These are phyloP conservation scores for Chloroceryle aenea DNA, from an alignment of 2,113 vertebrate genomes.

Conservation along the genomic window DNA sequence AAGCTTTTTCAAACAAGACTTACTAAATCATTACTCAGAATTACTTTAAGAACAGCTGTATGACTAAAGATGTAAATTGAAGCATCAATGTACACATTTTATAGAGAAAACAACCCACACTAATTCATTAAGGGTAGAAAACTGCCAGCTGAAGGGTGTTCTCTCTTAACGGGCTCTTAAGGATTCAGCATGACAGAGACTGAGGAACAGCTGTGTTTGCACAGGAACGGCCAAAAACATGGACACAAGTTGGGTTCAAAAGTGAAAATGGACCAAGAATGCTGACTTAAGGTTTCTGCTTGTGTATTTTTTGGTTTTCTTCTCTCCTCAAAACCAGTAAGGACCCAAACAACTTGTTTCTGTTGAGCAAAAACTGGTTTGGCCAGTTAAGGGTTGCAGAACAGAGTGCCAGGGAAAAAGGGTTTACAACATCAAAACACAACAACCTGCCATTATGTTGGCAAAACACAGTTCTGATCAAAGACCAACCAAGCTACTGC, in stretches of 20 bases:
- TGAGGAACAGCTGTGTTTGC: neutral
- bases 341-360: neutral
- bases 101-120: neutral
- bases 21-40: neutral
- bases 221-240: neutral
- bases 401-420: neutral
- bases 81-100: neutral
- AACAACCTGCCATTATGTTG: neutral
- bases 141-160: neutral
- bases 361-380: conserved; percentile 13
- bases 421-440: neutral
- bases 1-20: neutral
- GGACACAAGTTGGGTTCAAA: neutral
- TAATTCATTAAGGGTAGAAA: neutral
- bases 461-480: neutral
- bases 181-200: neutral
- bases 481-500: neutral
- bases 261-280: neutral
- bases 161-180: neutral
- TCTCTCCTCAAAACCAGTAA: neutral
- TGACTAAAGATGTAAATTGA: neutral
- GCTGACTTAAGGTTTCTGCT: neutral
- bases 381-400: neutral
- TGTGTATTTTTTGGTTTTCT: neutral
- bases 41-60: neutral